Evolutionary conservation across 2,797 vertebrate genomes (phyloP), one percentile per base, ranked within the genome.

Genomic region (Gadopsis marmoratus): DNA sequence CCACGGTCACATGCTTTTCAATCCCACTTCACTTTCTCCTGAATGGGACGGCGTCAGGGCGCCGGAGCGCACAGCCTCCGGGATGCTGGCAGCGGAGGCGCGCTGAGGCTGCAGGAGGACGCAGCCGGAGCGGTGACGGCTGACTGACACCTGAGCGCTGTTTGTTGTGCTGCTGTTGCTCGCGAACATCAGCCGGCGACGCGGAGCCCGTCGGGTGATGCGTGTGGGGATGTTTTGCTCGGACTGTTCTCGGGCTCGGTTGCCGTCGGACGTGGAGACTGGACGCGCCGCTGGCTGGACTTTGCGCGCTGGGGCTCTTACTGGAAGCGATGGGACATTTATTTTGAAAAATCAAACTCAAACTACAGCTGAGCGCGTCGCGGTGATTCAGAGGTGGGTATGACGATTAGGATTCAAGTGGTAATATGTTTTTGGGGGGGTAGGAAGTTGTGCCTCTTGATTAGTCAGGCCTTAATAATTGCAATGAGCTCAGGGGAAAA

Each of bases 1-100:
- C 47, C 70, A 74, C 63, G 21, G 59, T 81, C 84, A 65, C 79
- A 51, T 71, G 81, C 79, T 72, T 59, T 37, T 59, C 35, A 53
- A 75, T 26, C 56, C 35, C n/a, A 41, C 56, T 75, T 63, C 55
- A 63, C 66, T 88, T 88, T 84, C 61, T 81, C 54, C 29, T 89
- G 89, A 88, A 90, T 81, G 90, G 91, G 81, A 83, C 81, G 68
- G 80, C 89, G 85, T 87, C 87, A 85, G 76, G 16, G 87, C 82
- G 63, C 76, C 77, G 76, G 76, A 71, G 80, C 76, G 79, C 76
- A 50, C 71, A 17, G 45, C 74, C 67, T 67, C 65, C 7, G 60
- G 71, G 55, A 39, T 80, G n/a, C 60, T 76, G 83, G 70, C 69
- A 59, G 65, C 84, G 81, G 84, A 92, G 79, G 84, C 89, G 86